These are phyloP conservation scores for Muscicapa comitata DNA, from an alignment of 2,797 vertebrate genomes.

Conservation along the genomic window DNA sequence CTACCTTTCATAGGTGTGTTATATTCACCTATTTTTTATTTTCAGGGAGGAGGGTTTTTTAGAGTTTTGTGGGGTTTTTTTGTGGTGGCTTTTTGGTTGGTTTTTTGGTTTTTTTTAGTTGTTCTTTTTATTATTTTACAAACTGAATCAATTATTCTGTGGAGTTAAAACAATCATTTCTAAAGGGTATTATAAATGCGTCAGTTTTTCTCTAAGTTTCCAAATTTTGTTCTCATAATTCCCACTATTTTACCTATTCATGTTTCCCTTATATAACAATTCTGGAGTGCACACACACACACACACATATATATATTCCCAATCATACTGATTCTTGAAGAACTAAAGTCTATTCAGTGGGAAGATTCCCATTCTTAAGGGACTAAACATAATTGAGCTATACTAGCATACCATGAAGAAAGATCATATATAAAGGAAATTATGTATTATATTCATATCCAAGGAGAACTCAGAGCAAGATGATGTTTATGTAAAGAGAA, in stretches of 20 bases:
- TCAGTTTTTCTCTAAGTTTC: not conserved
- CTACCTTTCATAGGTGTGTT: not conserved
- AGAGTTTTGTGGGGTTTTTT: accelerated
- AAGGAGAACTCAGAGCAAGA: not conserved
- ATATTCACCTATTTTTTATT: not conserved
- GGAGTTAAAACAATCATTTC: not conserved
- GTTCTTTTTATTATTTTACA: not conserved
- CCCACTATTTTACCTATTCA: not conserved
- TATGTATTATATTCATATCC: not conserved
- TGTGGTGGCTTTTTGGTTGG: accelerated
- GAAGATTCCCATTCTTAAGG: not conserved
- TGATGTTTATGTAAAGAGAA: not conserved
- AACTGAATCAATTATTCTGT: not conserved
- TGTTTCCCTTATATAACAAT: not conserved
- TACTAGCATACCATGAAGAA: not conserved
- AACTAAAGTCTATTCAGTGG: not conserved
- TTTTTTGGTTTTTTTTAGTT: not conserved
- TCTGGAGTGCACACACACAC: not conserved
- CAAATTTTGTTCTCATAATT: not conserved
- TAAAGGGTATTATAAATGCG: not conserved
- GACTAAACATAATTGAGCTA: not conserved
- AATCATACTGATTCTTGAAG: not conserved
- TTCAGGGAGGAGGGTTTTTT: accelerated
- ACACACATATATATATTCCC: not conserved
- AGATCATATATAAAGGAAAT: not conserved